Conservation (phyloP, 2,888 invertebrate species). For the Synanthedon myopaeformis region DNA sequence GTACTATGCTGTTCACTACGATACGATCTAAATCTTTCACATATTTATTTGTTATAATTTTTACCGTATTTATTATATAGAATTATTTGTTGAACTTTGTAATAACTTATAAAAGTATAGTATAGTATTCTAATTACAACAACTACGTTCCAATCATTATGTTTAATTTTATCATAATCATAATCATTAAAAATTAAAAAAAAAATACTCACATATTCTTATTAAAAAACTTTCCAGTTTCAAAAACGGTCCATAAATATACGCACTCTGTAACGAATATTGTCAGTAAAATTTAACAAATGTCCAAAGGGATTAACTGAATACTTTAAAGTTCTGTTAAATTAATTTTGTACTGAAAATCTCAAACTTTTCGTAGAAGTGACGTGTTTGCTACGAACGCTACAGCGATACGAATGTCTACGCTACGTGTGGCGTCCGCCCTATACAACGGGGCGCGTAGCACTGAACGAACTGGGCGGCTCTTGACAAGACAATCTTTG, state of each 20-base stretch:
- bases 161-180: no score
- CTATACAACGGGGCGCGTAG: conserved; percentile 46
- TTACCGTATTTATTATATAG: no score
- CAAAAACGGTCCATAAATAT: conserved; percentile 3
- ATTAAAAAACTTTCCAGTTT: conserved; percentile 23
- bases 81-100: no score
- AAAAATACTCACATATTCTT: conserved; percentile 9
- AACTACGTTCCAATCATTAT: no score
- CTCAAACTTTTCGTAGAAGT: conserved; percentile 23
- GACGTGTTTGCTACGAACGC: conserved; percentile 10
- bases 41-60: no score
- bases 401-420: conserved; percentile 18
- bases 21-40: no score
- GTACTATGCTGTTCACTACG: no score
- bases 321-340: no score
- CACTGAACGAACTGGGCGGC: conserved; percentile 53
- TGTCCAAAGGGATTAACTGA: no score
- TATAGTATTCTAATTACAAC: no score
- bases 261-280: not conserved
- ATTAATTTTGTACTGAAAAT: not conserved
- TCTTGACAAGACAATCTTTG: conserved; percentile 66
- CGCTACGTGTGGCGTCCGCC: conserved; percentile 49
- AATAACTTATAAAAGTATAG: no score
- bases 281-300: not conserved
- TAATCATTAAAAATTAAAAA: no score